A percentile compares a stretch with the other conserved stretches of the same genome.
Evolutionary conservation across 2,113 vertebrate species (phyloP).

Genomic region (Columba livia): DNA sequence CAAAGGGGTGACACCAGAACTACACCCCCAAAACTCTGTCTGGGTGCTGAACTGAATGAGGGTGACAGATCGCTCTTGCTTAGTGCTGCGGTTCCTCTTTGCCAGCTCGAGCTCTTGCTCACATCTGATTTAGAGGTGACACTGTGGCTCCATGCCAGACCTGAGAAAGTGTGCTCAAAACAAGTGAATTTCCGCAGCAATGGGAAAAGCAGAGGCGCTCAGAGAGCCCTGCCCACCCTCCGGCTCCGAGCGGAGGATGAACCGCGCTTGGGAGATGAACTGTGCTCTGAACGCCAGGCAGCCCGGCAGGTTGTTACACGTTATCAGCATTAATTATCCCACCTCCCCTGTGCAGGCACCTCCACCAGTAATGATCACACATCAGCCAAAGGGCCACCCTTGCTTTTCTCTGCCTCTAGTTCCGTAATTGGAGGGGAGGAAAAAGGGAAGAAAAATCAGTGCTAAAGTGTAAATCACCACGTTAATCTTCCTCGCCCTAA

Average conservation of each 20-base stretch:
- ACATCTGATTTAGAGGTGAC: neutral
- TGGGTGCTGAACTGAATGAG: neutral
- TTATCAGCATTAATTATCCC: constrained; percentile 47
- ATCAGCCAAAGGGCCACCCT: constrained; percentile 45
- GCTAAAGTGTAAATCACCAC: neutral
- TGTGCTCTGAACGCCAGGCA: neutral
- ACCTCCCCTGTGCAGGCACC: neutral
- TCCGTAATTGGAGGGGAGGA: constrained; percentile 35
- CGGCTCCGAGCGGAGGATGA: neutral
- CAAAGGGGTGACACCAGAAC: neutral
- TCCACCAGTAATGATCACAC: neutral
- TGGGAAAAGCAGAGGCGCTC: neutral
- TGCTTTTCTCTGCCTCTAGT: constrained; percentile 35
- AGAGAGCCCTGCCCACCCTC: neutral
- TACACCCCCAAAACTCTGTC: neutral
- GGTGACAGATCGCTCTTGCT: neutral
- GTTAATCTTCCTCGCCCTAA: neutral
- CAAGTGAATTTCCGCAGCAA: neutral
- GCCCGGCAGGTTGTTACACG: neutral
- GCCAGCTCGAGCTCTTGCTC: neutral
- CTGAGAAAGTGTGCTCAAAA: neutral
- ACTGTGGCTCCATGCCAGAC: accelerated
- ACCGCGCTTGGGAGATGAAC: neutral
- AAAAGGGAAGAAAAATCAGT: neutral
- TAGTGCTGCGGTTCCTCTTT: neutral